A percentile compares a stretch with the other conserved stretches of the same genome.
Evolutionary conservation across 1,140 invertebrate species (phyloP).

Genomic region (Araneus ventricosus): DNA sequence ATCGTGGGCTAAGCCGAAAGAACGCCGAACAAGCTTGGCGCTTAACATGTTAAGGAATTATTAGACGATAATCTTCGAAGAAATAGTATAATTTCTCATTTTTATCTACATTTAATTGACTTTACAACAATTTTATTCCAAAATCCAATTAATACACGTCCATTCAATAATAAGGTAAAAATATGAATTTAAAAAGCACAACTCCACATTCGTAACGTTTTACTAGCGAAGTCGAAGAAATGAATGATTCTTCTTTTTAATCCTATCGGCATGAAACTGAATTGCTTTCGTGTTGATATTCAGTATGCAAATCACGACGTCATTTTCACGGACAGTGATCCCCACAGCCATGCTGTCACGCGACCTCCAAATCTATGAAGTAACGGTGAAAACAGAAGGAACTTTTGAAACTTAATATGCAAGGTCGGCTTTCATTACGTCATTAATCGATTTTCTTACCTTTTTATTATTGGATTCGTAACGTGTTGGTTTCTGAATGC

Average conservation of each 20-base stretch:
- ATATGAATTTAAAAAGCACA: too few relatives aligned
- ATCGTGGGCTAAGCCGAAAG: too few relatives aligned
- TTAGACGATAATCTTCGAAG: too few relatives aligned
- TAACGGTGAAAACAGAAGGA: not conserved
- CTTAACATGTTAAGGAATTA: too few relatives aligned
- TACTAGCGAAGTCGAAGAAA: not conserved
- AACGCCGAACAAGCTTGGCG: too few relatives aligned
- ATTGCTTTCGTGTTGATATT: not conserved
- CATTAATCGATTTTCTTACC: not conserved
- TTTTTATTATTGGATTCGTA: not conserved
- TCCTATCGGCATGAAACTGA: not conserved
- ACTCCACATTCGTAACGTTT: too few relatives aligned
- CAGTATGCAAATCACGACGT: conserved; percentile 2
- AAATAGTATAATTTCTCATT: too few relatives aligned
- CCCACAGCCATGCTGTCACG: not conserved
- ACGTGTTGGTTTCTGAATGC: not conserved
- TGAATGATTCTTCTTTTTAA: not conserved
- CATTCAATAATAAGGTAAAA: too few relatives aligned
- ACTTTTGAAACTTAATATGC: conserved; percentile 29
- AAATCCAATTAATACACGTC: too few relatives aligned
- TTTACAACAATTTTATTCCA: too few relatives aligned
- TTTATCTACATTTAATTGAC: too few relatives aligned
- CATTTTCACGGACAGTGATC: conserved; percentile 20
- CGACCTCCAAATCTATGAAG: not conserved
- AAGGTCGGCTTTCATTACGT: not conserved